Evolutionary conservation across 53 echinoderm and acorn worm species (phyloP), one percentile per base, ranked within the genome.

Genomic region (Pentamera pediparva): DNA sequence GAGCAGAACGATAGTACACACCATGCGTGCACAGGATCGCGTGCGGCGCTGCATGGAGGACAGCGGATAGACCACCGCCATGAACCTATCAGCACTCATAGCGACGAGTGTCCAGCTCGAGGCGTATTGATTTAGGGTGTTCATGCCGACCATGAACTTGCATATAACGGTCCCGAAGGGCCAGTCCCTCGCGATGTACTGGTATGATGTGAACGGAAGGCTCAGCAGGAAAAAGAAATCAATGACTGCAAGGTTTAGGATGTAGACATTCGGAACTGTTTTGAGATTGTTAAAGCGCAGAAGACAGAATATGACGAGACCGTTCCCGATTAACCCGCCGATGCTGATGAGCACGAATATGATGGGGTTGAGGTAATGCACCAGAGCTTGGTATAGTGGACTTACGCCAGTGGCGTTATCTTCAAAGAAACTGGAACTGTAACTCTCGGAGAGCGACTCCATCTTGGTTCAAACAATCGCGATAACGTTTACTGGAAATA

Each of bases 21-120:
- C 73, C 30, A 86, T 79, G 12, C 88, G 79, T 25, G 90, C 85
- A 20, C 55, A 53, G 3, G 73, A 72, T 10, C 73, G 33, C 53
- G 95, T 95, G 24, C 95, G 82, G 19, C 87, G 78, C 1, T 79
- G 77, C 78, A 90, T 90, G 8, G 95, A 90, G 1, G 90, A 87
- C 6, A 90, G 69, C 7, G 89, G 89, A 61, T 87, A 87, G 6
- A 85, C 87, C 15, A 95, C 87, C 4, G 95, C 90, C 18, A 91
- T 49, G 59, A 91, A 95, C 32, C 95, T 74, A 74, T 95, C 95
- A 10, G 82, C 87, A 59, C 95, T 95, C 95, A 95, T 95, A 43
- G 84, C 82, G 3, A 85, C 85, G 40, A 95, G 53, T 11, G 87
- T 90, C 72, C 84, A 87, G 39, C 87, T 55, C 22, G 87, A 85